phyloP scores from a whole-genome alignment of 2,113 vertebrate species.

The Lynx canadensis region DNA sequence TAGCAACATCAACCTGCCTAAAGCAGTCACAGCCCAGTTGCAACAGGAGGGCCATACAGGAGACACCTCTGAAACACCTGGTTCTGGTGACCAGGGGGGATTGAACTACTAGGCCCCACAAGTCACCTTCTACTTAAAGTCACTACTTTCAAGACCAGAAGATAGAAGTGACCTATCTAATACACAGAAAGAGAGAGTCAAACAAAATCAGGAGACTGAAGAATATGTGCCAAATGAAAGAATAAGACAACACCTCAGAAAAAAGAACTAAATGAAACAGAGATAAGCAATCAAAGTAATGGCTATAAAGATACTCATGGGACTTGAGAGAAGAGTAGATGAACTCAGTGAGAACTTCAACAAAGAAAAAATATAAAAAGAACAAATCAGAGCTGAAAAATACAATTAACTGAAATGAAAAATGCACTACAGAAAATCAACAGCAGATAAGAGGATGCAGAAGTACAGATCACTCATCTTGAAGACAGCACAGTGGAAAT shows the following conservation, averaged over 20 bases:
- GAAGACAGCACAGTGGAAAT: background rate
- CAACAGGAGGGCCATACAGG: background rate
- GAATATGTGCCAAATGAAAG: background rate
- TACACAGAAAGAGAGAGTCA: background rate
- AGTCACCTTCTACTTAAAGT: background rate
- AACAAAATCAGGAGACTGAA: background rate
- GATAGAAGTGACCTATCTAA: background rate
- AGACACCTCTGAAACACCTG: background rate
- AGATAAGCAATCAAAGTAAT: background rate
- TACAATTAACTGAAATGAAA: background rate
- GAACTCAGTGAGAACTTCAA: background rate
- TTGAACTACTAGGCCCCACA: background rate
- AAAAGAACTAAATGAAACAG: background rate
- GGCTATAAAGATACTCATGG: background rate
- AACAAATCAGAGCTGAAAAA: background rate
- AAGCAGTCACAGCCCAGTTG: background rate
- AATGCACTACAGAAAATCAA: background rate
- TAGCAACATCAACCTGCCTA: background rate
- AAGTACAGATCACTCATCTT: background rate
- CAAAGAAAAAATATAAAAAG: background rate
- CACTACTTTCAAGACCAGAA: background rate
- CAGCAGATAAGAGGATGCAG: background rate
- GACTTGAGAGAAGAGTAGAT: background rate
- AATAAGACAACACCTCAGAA: background rate
- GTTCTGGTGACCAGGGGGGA: background rate